Base-by-base conservation (phyloP, 2,888 invertebrate species). In the Epicampocera succincta region DNA sequence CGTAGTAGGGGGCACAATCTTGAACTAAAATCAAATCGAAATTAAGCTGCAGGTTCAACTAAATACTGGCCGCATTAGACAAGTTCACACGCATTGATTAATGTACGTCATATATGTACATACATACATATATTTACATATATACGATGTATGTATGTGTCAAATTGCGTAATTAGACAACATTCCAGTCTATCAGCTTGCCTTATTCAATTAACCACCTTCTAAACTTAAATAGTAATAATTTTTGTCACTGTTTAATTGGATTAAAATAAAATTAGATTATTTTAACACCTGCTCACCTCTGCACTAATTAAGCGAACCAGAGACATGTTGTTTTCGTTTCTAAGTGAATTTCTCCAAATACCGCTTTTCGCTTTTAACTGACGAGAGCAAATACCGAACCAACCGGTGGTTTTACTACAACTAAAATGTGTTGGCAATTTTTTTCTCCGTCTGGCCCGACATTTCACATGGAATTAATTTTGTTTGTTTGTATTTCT, bases 251-350 rank as follows among this genome's bases (percentile, higher is more conserved):
- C 19, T 12, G 17, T 40, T 58, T 58, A 58, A 29, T 56, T 50
- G 21, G 12, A 13, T 25, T 13, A 25, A 5, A 9, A 9, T 8
- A 33, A 33, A 33, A 4, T 5, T 33, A 33, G 8, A 33, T 33
- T 33, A 33, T 33, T 33, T 5, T 33, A 33, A 33, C 11, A 69
- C 40, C 29, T 29, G 58, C 89, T 90, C 84, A 90, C 90, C 90
- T 90, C 88, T 74, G 87, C 84, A 74, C 89, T 86, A 87, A 90
- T 85, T 79, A 90, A 85, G 85, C 90, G 90, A 77, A 88, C 85
- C 60, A 90, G 84, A 78, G 89, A 89, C 90, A 90, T 90, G 69
- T 85, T 87, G 48, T 58, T 61, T 71, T n/a, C n/a, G n/a, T n/a
- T n/a, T n/a, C n/a, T 44, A 25, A 48, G n/a, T n/a, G 52, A 61